Conservation (phyloP, 2,113 vertebrate genomes). For the Ochotona curzoniae region DNA sequence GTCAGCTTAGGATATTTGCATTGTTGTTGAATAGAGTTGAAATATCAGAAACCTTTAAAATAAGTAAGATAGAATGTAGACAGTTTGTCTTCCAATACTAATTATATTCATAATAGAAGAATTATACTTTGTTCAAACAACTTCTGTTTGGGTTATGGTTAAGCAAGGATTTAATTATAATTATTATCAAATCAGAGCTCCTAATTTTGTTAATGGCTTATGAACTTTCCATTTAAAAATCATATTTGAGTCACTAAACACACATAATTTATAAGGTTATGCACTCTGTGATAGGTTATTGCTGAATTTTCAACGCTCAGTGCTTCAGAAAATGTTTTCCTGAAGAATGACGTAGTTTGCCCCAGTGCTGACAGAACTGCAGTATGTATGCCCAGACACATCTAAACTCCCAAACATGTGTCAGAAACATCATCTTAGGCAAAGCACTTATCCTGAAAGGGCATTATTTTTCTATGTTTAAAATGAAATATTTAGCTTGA, state of each 20-base stretch:
- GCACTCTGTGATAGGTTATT: background rate
- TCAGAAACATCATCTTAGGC: background rate
- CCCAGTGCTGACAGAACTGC: background rate
- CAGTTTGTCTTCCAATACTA: background rate
- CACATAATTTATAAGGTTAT: background rate
- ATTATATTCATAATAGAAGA: background rate
- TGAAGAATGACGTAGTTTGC: background rate
- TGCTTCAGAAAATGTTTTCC: constrained; percentile 33
- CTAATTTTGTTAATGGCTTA: constrained; percentile 23
- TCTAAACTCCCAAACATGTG: background rate
- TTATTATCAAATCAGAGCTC: constrained; percentile 4
- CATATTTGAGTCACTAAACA: background rate
- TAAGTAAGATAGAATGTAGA: background rate
- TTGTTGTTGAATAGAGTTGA: constrained; percentile 36
- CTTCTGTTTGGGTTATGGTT: background rate
- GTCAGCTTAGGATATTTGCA: background rate
- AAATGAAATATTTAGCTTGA: background rate
- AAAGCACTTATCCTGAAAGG: background rate
- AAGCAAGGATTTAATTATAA: background rate
- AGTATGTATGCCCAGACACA: background rate
- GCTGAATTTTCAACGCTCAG: background rate
- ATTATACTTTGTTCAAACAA: constrained; percentile 27
- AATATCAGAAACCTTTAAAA: background rate
- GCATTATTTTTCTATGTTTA: constrained; percentile 7
- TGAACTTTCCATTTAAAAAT: constrained; percentile 32